These are phyloP conservation scores for Philopotamus ludificatus DNA, from an alignment of 1,140 invertebrate species.

Conservation along the genomic window DNA sequence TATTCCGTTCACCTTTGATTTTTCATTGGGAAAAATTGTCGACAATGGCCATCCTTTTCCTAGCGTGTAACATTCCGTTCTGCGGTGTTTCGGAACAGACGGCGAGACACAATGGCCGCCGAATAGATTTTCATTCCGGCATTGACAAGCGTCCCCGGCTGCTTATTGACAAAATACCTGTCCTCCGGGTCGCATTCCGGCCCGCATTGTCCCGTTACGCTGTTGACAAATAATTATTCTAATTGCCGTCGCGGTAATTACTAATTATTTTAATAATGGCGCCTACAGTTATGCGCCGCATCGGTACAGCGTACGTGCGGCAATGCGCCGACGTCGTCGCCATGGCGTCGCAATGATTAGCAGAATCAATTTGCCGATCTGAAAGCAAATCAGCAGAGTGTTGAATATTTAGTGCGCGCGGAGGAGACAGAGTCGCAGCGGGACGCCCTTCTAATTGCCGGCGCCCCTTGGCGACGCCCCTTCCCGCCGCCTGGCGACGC, in stretches of 20 bases:
- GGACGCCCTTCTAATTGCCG: constrained; percentile 33
- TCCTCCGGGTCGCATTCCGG: neutral
- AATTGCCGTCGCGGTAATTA: neutral
- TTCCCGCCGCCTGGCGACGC: constrained; percentile 29
- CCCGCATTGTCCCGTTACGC: constrained; percentile 9
- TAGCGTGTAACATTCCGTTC: constrained; percentile 18
- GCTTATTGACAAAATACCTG: constrained; percentile 19
- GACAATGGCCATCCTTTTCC: constrained; percentile 34
- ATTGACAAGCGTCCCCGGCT: neutral
- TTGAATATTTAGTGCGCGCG: neutral
- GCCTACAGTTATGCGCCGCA: neutral
- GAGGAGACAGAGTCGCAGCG: neutral
- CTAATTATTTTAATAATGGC: neutral
- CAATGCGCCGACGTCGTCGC: neutral
- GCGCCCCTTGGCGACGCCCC: constrained; percentile 27
- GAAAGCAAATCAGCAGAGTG: neutral
- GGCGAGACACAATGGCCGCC: constrained; percentile 20
- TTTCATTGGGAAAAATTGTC: constrained; percentile 29
- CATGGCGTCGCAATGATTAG: neutral
- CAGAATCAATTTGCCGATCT: neutral
- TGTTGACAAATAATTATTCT: neutral
- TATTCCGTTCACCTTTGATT: constrained; percentile 35
- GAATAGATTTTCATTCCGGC: constrained; percentile 36
- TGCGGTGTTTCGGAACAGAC: constrained; percentile 21
- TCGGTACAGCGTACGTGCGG: neutral